phyloP scores from a whole-genome alignment of 2,888 invertebrate genomes.

The Selenia dentaria region DNA sequence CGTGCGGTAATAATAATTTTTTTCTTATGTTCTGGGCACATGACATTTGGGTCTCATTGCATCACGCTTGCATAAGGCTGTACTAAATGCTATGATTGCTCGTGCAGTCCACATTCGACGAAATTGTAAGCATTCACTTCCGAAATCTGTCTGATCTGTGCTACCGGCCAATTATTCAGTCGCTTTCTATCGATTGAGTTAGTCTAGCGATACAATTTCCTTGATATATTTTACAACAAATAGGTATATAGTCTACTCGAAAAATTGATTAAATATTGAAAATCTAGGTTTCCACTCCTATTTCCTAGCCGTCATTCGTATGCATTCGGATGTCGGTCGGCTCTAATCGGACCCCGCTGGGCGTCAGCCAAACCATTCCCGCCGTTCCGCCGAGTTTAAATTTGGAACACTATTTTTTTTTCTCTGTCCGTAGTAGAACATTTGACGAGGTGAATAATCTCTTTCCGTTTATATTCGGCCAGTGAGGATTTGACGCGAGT shows the following conservation, averaged over 20 bases:
- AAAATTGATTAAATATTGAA: slow-evolving; percentile 14
- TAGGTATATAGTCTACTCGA: not conserved
- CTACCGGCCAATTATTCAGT: slow-evolving; percentile 49
- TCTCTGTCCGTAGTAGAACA: slow-evolving; percentile 61
- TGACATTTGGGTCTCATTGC: slow-evolving; percentile 47
- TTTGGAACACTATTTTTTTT: slow-evolving; percentile 78
- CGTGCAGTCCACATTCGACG: slow-evolving; percentile 40
- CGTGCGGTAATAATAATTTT: slow-evolving; percentile 38
- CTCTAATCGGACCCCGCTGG: slow-evolving; percentile 65
- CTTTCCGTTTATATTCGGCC: slow-evolving; percentile 46
- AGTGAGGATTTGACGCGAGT: slow-evolving; percentile 11
- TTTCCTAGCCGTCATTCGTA: slow-evolving; percentile 49
- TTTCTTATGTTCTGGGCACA: slow-evolving; percentile 41
- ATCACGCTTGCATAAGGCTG: slow-evolving; percentile 46
- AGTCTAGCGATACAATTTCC: not conserved
- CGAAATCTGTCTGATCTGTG: not conserved
- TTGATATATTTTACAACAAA: too few species aligned
- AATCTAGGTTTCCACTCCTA: slow-evolving; percentile 36
- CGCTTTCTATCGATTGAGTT: slow-evolving; percentile 36
- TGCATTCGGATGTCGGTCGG: slow-evolving; percentile 61
- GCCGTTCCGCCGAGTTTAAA: slow-evolving; percentile 74
- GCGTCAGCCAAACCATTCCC: slow-evolving; percentile 77
- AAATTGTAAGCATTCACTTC: slow-evolving; percentile 59
- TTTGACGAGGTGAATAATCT: slow-evolving; percentile 80
- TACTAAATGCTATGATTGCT: slow-evolving; percentile 23